Evolutionary conservation across 2,113 vertebrate species (phyloP), one percentile per base, ranked within the genome.

Genomic region (Xenotilapia longispinis): DNA sequence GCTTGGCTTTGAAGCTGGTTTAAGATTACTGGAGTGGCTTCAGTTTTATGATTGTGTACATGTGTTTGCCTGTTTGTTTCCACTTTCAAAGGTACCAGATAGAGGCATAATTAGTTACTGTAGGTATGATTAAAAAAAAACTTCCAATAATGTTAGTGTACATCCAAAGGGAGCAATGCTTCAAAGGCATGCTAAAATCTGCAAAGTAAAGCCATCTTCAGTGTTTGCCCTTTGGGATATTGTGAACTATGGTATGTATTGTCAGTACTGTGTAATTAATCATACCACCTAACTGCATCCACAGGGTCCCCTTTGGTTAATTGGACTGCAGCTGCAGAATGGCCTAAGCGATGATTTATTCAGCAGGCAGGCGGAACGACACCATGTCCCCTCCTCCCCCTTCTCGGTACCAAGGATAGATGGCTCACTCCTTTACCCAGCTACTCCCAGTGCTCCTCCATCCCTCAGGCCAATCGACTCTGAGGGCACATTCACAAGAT

Each of bases 281-380:
- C 95, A 95, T 80, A 75, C 47, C 47, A 82, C 81, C 85, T 93
- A 88, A 90, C 87, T 91, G 92, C 89, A 94, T 95, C 95, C 91
- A 90, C 88, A 83, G 88, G 88, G 75, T 90, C 63, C 86, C 92
- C 82, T 92, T 89, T 92, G 94, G 91, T 95, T 96, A 96, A 96
- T 96, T 96, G 93, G 92, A 94, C 91, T 90, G 93, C 91, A 89
- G 93, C 90, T 86, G 93, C 70, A 93, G 92, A 92, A 93, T 85
- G 92, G 88, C 92, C 89, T 81, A 88, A 88, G 89, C 19, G 17
- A 92, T 95, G 94, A 96, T 96, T 95, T 93, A 95, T 95, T 94
- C 86, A 91, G 92, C 89, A 78, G 54, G 89, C 90, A 91, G 91
- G 90, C 93, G 86, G 81, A 94, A 57, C 53, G 17, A 86, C 42